Conservation (phyloP, 2,888 invertebrate genomes). For the Spisula subtruncata region DNA sequence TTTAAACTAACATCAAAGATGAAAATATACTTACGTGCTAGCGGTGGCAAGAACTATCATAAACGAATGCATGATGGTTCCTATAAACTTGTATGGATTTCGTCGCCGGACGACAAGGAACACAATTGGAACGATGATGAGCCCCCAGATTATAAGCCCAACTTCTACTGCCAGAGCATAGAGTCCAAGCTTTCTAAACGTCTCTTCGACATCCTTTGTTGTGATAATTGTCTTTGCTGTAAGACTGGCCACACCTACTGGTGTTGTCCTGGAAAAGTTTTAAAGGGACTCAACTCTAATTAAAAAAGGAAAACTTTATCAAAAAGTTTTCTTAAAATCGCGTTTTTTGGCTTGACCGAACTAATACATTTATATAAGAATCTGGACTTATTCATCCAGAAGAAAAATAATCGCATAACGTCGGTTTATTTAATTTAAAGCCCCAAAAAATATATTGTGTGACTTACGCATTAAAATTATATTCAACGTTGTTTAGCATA, state of each 20-base stretch:
- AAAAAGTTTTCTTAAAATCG: no score
- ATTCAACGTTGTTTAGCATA: no score
- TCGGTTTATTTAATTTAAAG: no score
- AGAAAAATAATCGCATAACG: no score
- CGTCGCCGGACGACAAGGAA: constrained; percentile 66
- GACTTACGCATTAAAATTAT: no score
- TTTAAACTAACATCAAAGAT: background rate
- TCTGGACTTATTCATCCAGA: no score
- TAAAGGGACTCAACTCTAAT: no score
- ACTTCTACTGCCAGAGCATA: constrained; percentile 74
- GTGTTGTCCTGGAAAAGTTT: constrained; percentile 77
- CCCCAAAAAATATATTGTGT: no score
- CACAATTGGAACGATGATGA: constrained; percentile 67
- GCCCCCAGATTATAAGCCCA: constrained; percentile 69
- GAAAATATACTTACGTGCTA: constrained; percentile 76
- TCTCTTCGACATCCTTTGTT: constrained; percentile 69
- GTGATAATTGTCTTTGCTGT: constrained; percentile 75
- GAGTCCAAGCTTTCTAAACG: constrained; percentile 75
- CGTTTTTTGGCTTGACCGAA: no score
- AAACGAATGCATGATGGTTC: constrained; percentile 75
- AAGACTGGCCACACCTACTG: constrained; percentile 79
- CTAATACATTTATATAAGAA: no score
- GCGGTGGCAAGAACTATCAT: constrained; percentile 80
- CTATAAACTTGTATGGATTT: constrained; percentile 75
- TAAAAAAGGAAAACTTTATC: no score